Evolutionary conservation across 2,888 invertebrate species (phyloP).

Genomic region (Mesoligia furuncula): DNA sequence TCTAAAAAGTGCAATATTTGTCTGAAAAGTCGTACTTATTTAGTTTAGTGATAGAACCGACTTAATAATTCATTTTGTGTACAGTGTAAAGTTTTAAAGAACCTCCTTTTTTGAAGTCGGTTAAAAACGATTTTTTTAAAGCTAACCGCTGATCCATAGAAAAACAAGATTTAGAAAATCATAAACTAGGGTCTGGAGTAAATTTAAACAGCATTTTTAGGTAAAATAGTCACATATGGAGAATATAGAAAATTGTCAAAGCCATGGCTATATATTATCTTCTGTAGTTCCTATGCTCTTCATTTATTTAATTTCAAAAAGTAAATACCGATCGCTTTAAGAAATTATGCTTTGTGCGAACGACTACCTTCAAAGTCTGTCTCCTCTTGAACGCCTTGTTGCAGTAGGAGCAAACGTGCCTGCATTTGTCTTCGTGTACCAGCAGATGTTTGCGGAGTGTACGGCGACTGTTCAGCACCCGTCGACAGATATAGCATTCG

Average conservation of each 20-base stretch:
- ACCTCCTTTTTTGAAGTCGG: too few species aligned
- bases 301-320: background rate
- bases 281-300: too few species aligned
- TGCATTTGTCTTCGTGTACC: conserved; percentile 89
- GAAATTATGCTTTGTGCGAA: background rate
- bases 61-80: background rate
- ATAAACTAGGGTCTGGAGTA: background rate
- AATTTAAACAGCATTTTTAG: background rate
- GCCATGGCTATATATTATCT: background rate
- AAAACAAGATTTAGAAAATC: background rate
- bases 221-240: background rate
- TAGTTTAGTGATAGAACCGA: background rate
- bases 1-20: background rate
- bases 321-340: background rate
- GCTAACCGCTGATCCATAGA: background rate
- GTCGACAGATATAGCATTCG: conserved; percentile 87
- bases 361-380: conserved; percentile 84
- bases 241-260: background rate
- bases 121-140: too few species aligned
- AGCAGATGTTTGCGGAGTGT: conserved; percentile 89
- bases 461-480: conserved; percentile 89
- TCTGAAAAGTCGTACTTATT: background rate
- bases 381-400: conserved; percentile 89
- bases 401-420: conserved; percentile 89
- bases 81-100: background rate